Conservation (phyloP, 2,797 vertebrate species). For the Glossophaga mutica region DNA sequence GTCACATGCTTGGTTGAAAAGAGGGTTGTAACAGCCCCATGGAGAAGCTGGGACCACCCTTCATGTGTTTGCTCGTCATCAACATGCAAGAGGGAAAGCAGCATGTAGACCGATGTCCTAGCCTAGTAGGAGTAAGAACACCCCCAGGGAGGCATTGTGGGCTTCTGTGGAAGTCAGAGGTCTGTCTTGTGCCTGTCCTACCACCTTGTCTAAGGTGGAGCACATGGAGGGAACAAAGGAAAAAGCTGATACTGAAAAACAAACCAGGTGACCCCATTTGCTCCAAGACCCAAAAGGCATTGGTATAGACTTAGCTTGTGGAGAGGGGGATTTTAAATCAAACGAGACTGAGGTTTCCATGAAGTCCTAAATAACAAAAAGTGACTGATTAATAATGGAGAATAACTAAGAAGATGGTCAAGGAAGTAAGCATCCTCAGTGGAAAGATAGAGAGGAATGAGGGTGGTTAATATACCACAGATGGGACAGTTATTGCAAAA, state of each 20-base stretch:
- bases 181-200: neutral
- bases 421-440: neutral
- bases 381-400: neutral
- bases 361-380: neutral
- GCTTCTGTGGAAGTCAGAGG: rapidly evolving
- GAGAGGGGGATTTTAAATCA: neutral
- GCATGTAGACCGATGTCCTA: neutral
- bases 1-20: neutral
- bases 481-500: neutral
- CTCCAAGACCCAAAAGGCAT: neutral
- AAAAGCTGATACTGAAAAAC: neutral
- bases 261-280: rapidly evolving
- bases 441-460: neutral
- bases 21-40: neutral
- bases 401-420: neutral
- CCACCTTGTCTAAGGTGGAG: rapidly evolving
- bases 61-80: neutral
- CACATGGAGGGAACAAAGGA: neutral
- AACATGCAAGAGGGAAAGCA: neutral
- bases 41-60: neutral
- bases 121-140: neutral
- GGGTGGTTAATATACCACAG: neutral
- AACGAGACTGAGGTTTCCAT: neutral
- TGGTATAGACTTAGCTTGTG: neutral
- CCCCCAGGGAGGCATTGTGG: rapidly evolving